Conservation (phyloP, 1,140 invertebrate genomes). For the Lanistes nyassanus region DNA sequence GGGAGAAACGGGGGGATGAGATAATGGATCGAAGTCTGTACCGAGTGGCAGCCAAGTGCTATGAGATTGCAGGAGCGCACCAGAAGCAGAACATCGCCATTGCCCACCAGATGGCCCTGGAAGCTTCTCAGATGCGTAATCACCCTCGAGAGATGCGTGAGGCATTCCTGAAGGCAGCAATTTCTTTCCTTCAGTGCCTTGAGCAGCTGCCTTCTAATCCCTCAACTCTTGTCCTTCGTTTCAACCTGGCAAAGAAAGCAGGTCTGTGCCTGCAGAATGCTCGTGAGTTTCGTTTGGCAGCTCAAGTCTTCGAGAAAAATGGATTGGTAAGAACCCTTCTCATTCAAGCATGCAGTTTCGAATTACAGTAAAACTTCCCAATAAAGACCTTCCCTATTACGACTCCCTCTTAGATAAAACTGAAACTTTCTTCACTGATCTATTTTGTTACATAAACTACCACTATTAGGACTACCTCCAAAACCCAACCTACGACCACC, state of each 20-base stretch:
- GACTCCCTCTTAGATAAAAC: too few relatives aligned
- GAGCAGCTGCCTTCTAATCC: not conserved
- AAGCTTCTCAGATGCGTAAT: slow-evolving; percentile 44
- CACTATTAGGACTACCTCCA: not conserved
- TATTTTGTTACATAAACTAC: too few relatives aligned
- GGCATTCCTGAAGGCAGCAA: slow-evolving; percentile 49
- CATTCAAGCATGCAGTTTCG: not conserved
- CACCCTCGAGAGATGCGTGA: slow-evolving; percentile 50
- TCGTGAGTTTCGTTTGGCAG: slow-evolving; percentile 45
- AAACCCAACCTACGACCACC: too few relatives aligned
- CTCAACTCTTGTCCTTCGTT: not conserved
- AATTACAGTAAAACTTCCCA: not conserved
- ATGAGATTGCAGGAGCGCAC: slow-evolving; percentile 36
- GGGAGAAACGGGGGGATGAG: slow-evolving; percentile 53
- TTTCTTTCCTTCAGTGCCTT: slow-evolving; percentile 51
- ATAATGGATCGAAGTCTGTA: slow-evolving; percentile 56
- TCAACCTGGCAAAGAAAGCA: slow-evolving; percentile 38
- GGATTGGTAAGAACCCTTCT: slow-evolving; percentile 40
- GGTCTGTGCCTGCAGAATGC: slow-evolving; percentile 56
- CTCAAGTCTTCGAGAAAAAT: slow-evolving; percentile 53
- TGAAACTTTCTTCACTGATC: too few relatives aligned
- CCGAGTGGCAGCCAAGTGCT: slow-evolving; percentile 59
- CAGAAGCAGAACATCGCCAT: slow-evolving; percentile 48
- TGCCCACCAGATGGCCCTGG: slow-evolving; percentile 52
- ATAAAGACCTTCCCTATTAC: not conserved